phyloP scores from a whole-genome alignment of 2,797 vertebrate species.

The Emys orbicularis region DNA sequence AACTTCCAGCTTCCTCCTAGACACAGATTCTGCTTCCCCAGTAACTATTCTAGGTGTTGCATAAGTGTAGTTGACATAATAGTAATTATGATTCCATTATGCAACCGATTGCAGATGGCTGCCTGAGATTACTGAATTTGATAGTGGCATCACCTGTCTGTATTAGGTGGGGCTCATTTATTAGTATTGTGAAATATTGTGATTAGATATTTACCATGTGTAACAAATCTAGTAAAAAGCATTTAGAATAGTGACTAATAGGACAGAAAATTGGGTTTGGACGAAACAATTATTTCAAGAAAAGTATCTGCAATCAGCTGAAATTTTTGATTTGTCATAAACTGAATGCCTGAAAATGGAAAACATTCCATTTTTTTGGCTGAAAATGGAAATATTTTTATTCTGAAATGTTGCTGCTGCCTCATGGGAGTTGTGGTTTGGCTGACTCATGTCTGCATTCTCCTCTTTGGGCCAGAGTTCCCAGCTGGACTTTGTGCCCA shows the following conservation, averaged over 20 bases:
- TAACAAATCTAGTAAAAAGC: slow-evolving; percentile 31
- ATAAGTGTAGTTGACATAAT: background rate
- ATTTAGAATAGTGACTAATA: background rate
- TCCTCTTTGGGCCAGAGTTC: background rate
- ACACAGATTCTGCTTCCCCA: background rate
- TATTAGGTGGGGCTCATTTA: slow-evolving; percentile 7
- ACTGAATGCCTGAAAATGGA: background rate
- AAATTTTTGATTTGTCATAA: background rate
- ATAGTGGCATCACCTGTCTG: slow-evolving; percentile 62
- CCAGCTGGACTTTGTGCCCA: background rate
- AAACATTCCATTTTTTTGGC: background rate
- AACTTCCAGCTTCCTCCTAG: fast-evolving
- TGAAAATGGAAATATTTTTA: background rate
- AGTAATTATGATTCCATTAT: slow-evolving; percentile 33
- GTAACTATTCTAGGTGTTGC: background rate
- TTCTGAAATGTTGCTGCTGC: background rate
- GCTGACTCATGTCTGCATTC: fast-evolving
- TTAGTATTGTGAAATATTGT: slow-evolving; percentile 28
- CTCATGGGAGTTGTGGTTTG: background rate
- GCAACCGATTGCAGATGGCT: slow-evolving; percentile 18
- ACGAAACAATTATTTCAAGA: background rate
- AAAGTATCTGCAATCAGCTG: background rate
- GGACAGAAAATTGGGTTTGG: background rate
- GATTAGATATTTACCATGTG: slow-evolving; percentile 26
- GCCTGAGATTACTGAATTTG: slow-evolving; percentile 50